Conservation (phyloP, 1,140 invertebrate genomes). For the Grapholita molesta region DNA sequence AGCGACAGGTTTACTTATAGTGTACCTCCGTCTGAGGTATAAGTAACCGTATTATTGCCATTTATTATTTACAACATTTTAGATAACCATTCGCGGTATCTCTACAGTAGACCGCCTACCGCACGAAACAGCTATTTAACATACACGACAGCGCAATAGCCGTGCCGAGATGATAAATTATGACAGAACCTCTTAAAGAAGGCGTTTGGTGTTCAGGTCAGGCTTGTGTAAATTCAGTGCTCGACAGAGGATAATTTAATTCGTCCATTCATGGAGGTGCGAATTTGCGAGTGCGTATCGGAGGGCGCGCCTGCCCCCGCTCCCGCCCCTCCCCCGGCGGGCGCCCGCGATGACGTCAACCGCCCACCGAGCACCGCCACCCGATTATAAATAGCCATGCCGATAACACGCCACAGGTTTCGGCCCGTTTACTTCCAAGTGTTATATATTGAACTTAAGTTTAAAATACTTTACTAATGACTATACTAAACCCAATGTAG, state of each 20-base stretch:
- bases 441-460: constrained; percentile 24
- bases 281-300: constrained; percentile 74
- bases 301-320: constrained; percentile 54
- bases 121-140: not conserved
- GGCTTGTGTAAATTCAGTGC: constrained; percentile 48
- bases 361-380: constrained; percentile 58
- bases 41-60: not conserved
- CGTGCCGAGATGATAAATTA: constrained; percentile 1
- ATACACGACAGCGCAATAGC: not conserved
- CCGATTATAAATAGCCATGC: constrained; percentile 70
- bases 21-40: not conserved
- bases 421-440: constrained; percentile 44
- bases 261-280: constrained; percentile 71
- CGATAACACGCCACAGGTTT: constrained; percentile 71
- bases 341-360: constrained; percentile 63
- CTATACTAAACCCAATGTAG: not conserved
- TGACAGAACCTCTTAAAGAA: constrained; percentile 17
- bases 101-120: not conserved
- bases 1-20: too few relatives aligned
- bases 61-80: not conserved
- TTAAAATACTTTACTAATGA: constrained; percentile 21
- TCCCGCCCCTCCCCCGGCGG: constrained; percentile 30
- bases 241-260: constrained; percentile 63
- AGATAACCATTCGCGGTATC: not conserved
- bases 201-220: constrained; percentile 32